These are phyloP conservation scores for Euura lappo DNA, from an alignment of 1,140 invertebrate species.

Conservation along the genomic window DNA sequence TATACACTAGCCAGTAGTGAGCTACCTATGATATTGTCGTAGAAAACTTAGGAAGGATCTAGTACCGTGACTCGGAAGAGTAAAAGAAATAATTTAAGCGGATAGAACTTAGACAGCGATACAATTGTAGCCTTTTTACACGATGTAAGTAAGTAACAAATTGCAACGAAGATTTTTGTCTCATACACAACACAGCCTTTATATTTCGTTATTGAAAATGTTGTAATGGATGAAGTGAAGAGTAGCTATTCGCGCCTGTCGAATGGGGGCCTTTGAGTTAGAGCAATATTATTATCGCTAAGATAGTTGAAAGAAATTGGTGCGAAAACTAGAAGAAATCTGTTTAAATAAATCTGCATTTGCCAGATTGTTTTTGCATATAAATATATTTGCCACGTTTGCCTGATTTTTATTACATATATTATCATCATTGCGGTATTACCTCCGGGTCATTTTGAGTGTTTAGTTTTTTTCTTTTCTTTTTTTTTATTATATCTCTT, in stretches of 20 bases:
- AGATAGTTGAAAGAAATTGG: background rate
- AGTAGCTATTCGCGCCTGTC: background rate
- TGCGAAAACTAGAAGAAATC: background rate
- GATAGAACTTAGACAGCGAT: background rate
- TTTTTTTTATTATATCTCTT: background rate
- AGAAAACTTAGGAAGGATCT: background rate
- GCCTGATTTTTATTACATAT: conserved; percentile 1
- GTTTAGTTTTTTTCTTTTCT: conserved; percentile 11
- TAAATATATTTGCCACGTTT: conserved; percentile 9
- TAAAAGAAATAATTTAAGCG: background rate
- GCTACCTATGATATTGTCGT: background rate
- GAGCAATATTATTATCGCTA: background rate
- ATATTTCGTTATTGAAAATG: background rate
- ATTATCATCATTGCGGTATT: background rate
- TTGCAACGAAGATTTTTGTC: background rate
- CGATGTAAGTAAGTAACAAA: background rate
- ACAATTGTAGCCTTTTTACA: background rate
- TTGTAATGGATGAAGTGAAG: background rate
- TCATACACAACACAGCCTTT: background rate
- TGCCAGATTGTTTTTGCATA: background rate
- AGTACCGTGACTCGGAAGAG: no score
- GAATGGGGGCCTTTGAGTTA: background rate
- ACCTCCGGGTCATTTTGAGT: conserved; percentile 5
- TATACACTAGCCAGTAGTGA: background rate
- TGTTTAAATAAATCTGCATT: background rate